These are phyloP conservation scores for Aphelinus certus DNA, from an alignment of 1,140 invertebrate species.

Conservation along the genomic window DNA sequence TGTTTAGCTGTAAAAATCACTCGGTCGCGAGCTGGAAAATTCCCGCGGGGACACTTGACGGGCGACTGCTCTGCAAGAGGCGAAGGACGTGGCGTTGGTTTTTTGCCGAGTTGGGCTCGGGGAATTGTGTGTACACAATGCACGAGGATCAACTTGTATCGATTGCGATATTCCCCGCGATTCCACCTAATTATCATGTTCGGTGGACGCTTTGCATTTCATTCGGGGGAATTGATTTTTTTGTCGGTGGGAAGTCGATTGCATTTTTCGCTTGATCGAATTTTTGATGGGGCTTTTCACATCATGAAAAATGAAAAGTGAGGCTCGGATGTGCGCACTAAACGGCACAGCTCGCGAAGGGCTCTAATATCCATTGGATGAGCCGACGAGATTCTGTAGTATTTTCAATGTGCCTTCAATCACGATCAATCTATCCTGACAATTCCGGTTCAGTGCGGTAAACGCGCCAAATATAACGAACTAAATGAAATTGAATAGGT, in stretches of 20 bases:
- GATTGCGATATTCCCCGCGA: background rate
- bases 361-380: background rate
- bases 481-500: background rate
- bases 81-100: background rate
- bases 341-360: background rate
- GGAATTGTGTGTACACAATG: too few relatives aligned
- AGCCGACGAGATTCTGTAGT: background rate
- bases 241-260: background rate
- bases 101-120: too few relatives aligned
- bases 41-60: slow-evolving; percentile 14
- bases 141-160: background rate
- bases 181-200: background rate
- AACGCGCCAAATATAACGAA: background rate
- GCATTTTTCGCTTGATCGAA: background rate
- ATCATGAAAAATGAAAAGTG: too few relatives aligned
- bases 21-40: slow-evolving; percentile 7
- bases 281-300: too few relatives aligned
- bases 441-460: background rate
- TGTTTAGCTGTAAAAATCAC: slow-evolving; percentile 26
- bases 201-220: background rate
- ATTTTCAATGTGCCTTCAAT: background rate
- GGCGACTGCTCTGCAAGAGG: background rate
- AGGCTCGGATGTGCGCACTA: too few relatives aligned
- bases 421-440: background rate
- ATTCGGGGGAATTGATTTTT: background rate